Evolutionary conservation across 1,140 invertebrate species (phyloP).

Genomic region (Lucilia cuprina): DNA sequence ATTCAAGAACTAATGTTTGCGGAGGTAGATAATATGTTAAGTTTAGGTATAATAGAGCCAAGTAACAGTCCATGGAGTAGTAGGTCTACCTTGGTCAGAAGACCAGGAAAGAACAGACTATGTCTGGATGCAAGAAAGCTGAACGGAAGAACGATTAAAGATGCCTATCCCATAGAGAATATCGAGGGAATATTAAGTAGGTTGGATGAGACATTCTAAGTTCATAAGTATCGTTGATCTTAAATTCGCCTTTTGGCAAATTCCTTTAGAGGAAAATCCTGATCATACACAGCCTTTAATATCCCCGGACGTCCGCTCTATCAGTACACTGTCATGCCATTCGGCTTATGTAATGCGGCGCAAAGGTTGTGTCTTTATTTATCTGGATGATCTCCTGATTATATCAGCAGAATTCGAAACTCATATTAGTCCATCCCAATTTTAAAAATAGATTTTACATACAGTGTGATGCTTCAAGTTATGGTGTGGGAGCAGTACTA

Average conservation of each 20-base stretch:
- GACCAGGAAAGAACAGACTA: background rate
- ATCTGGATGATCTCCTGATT: background rate
- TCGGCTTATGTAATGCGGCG: conserved; percentile 38
- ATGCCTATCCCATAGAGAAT: conserved; percentile 19
- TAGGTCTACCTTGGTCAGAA: background rate
- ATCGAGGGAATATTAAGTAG: conserved; percentile 1
- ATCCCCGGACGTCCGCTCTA: conserved; percentile 34
- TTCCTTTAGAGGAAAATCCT: conserved; percentile 32
- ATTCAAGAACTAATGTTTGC: conserved; percentile 22
- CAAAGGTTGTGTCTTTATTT: conserved; percentile 37
- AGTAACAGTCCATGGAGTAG: background rate
- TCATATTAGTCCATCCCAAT: conserved; percentile 50
- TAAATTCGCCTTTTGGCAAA: conserved; percentile 39
- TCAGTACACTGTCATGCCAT: conserved; percentile 36
- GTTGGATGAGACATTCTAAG: background rate
- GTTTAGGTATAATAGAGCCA: conserved; percentile 12
- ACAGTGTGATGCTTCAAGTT: conserved; percentile 56
- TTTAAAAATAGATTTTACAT: conserved; percentile 51
- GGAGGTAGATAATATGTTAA: conserved; percentile 23
- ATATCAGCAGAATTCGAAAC: background rate
- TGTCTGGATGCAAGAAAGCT: conserved; percentile 19
- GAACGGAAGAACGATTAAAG: no score
- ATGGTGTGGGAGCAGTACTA: conserved; percentile 48
- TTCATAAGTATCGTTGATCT: conserved; percentile 33
- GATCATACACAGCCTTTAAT: conserved; percentile 34